Percentiles rank a stretch among this genome's conserved stretches.
phyloP scores from a whole-genome alignment of 2,797 vertebrate genomes.

The Enteromius trimaculatus region DNA sequence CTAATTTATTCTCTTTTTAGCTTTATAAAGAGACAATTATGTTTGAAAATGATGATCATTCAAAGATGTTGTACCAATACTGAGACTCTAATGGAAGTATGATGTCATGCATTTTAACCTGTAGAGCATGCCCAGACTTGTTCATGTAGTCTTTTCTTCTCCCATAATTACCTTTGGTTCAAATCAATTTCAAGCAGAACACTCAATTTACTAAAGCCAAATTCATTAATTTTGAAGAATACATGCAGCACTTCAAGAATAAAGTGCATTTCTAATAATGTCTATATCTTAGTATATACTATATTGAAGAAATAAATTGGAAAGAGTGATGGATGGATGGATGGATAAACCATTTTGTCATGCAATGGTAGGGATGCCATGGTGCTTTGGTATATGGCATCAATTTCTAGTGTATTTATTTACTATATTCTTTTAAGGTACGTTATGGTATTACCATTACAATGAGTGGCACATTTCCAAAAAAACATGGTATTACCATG shows the following conservation, averaged over 20 bases:
- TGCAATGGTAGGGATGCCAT: not conserved
- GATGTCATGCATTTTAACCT: constrained; percentile 41
- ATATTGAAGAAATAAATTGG: not conserved
- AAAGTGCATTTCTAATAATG: constrained; percentile 8
- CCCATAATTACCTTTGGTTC: constrained; percentile 42
- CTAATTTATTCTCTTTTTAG: constrained; percentile 43
- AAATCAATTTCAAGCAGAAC: constrained; percentile 30
- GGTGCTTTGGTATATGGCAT: not conserved
- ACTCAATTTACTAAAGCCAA: constrained; percentile 23
- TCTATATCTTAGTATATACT: constrained; percentile 4
- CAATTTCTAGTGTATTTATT: not conserved
- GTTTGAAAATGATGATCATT: constrained; percentile 45
- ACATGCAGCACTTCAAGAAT: constrained; percentile 10
- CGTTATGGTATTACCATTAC: not conserved
- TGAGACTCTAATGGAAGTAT: constrained; percentile 47
- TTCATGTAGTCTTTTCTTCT: constrained; percentile 44
- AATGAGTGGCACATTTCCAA: not conserved
- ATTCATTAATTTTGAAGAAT: constrained; percentile 25
- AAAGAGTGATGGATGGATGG: not conserved
- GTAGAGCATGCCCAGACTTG: constrained; percentile 35
- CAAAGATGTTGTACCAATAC: constrained; percentile 42
- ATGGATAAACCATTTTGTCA: not conserved
- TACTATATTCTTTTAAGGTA: not conserved
- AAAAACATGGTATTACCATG: not conserved
- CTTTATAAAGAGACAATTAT: constrained; percentile 36